A percentile compares a stretch with the other conserved stretches of the same genome.
These are phyloP conservation scores for Serripes groenlandicus DNA, from an alignment of 2,888 invertebrate genomes.

Conservation along the genomic window DNA sequence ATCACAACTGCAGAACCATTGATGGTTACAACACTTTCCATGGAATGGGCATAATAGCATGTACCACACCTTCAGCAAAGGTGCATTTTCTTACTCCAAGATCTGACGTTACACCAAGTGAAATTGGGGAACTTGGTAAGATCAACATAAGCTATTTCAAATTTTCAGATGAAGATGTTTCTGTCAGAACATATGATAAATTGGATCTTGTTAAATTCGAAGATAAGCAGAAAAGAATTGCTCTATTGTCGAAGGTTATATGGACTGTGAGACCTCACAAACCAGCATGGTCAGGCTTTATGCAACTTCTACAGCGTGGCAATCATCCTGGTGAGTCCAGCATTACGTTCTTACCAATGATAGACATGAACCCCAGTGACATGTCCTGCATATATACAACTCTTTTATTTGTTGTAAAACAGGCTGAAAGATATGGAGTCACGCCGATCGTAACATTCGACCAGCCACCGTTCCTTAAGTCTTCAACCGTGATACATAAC, in stretches of 20 bases:
- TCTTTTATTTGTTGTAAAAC: slow-evolving; percentile 44
- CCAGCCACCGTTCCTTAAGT: slow-evolving; percentile 69
- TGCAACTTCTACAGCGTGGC: slow-evolving; percentile 23
- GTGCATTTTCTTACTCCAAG: background rate
- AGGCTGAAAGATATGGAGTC: slow-evolving; percentile 21
- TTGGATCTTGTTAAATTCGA: background rate
- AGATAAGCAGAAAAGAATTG: background rate
- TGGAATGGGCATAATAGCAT: slow-evolving; percentile 74
- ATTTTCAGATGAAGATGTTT: background rate
- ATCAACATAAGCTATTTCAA: slow-evolving; percentile 32
- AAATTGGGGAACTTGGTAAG: slow-evolving; percentile 41
- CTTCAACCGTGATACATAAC: slow-evolving; percentile 3
- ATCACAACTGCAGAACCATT: slow-evolving; percentile 71
- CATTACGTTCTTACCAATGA: slow-evolving; percentile 17
- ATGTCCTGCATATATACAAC: slow-evolving; percentile 57
- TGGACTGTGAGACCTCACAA: background rate
- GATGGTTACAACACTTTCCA: slow-evolving; percentile 73
- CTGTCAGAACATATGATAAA: background rate
- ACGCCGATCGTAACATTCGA: slow-evolving; percentile 69
- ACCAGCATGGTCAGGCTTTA: slow-evolving; percentile 26
- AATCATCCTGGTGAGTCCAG: slow-evolving; percentile 26
- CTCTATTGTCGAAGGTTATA: slow-evolving; percentile 19
- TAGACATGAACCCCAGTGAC: slow-evolving; percentile 21
- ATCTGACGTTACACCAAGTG: slow-evolving; percentile 33
- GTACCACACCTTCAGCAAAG: slow-evolving; percentile 68